Conservation (phyloP, 1,140 invertebrate genomes). For the Tribolium castaneum region DNA sequence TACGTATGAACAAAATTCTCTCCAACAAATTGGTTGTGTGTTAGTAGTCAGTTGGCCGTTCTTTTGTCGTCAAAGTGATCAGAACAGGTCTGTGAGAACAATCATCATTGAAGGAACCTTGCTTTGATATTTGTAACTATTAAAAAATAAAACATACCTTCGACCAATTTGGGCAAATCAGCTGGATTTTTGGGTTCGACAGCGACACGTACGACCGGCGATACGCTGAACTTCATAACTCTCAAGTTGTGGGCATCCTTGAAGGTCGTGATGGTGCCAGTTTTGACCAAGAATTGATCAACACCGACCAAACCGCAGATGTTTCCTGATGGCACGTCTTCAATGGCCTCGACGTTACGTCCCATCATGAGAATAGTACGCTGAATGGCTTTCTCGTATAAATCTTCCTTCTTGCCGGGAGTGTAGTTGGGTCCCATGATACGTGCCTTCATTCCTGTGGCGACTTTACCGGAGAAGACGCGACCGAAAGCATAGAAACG, state of each 20-base stretch:
- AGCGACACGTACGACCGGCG: conserved; percentile 98
- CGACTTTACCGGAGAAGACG: conserved; percentile 97
- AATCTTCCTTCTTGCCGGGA: conserved; percentile 98
- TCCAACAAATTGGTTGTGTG: neutral
- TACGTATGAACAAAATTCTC: too few species aligned
- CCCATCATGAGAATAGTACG: conserved; percentile 99
- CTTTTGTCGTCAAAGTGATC: conserved; percentile 48
- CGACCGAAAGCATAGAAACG: conserved; percentile 99
- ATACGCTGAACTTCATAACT: conserved; percentile 99
- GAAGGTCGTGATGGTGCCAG: conserved; percentile 98
- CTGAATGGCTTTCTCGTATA: conserved; percentile 99
- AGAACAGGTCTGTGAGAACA: conserved; percentile 51
- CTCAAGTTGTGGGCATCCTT: conserved; percentile 99
- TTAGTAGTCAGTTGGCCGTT: conserved; percentile 49
- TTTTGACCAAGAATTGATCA: conserved; percentile 99
- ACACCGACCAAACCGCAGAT: conserved; percentile 99
- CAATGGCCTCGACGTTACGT: conserved; percentile 98
- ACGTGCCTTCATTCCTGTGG: conserved; percentile 95
- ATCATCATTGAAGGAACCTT: conserved; percentile 35
- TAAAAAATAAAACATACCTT: conserved; percentile 71
- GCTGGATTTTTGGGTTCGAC: conserved; percentile 99
- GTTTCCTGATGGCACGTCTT: conserved; percentile 99
- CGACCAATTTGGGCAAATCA: conserved; percentile 98
- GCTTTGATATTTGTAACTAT: neutral
- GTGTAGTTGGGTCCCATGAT: conserved; percentile 99